These are phyloP conservation scores for Oryzias woworae DNA, from an alignment of 2,113 vertebrate genomes.

Conservation along the genomic window DNA sequence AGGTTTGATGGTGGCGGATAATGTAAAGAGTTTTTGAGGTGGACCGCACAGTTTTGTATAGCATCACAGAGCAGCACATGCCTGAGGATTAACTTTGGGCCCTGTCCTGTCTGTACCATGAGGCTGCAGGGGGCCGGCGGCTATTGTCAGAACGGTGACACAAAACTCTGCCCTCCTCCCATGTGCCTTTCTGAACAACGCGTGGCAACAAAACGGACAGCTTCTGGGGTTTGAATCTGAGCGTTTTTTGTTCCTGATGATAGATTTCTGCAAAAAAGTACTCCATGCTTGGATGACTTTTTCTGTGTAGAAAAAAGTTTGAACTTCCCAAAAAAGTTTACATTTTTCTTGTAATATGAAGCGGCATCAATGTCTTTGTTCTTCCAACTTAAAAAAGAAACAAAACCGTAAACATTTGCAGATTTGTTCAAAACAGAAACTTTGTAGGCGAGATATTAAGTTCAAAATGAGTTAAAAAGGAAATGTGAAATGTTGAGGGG, in stretches of 20 bases:
- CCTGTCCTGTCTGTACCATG: conserved; percentile 48
- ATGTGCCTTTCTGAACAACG: background rate
- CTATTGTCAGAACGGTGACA: conserved; percentile 61
- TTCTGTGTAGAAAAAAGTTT: too few relatives aligned
- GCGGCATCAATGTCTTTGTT: too few relatives aligned
- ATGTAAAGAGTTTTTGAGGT: conserved; percentile 20
- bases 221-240: too few relatives aligned
- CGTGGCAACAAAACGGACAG: background rate
- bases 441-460: too few relatives aligned
- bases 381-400: too few relatives aligned
- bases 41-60: conserved; percentile 68
- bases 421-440: too few relatives aligned
- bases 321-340: too few relatives aligned
- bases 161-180: conserved; percentile 29
- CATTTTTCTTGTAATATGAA: too few relatives aligned
- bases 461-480: conserved; percentile 60
- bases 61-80: conserved; percentile 63
- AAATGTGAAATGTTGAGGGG: conserved; percentile 55
- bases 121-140: conserved; percentile 55
- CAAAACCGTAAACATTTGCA: too few relatives aligned
- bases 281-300: too few relatives aligned
- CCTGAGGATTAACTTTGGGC: conserved; percentile 66
- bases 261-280: too few relatives aligned
- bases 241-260: too few relatives aligned
- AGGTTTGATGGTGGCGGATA: background rate